Conservation (phyloP, 2,797 vertebrate genomes). For the Pipistrellus pygmaeus region DNA sequence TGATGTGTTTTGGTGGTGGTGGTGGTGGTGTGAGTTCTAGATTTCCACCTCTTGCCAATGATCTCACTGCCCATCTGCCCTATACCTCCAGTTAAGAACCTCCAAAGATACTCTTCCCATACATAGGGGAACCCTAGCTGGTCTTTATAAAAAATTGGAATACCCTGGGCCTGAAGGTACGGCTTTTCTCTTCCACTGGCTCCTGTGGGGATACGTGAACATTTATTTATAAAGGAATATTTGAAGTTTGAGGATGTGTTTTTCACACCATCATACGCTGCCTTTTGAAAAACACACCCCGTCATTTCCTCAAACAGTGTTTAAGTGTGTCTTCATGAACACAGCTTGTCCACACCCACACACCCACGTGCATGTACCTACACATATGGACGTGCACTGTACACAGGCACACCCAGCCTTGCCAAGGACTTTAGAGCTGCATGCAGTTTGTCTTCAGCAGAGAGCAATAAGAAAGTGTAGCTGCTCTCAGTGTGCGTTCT, state of each 20-base stretch:
- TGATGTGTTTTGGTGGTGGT: not conserved
- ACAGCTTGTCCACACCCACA: not conserved
- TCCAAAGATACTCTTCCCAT: not conserved
- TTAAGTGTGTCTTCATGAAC: not conserved
- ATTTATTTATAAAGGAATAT: not conserved
- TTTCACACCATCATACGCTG: not conserved
- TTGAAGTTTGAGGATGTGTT: not conserved
- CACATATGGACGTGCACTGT: not conserved
- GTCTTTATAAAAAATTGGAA: conserved; percentile 34
- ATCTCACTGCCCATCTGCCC: not conserved
- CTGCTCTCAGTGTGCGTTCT: not conserved
- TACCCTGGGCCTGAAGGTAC: not conserved
- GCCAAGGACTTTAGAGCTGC: not conserved
- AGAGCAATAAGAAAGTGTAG: not conserved
- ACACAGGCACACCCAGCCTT: not conserved
- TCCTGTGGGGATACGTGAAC: not conserved
- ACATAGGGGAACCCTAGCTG: not conserved
- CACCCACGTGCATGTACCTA: not conserved
- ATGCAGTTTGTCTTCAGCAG: not conserved
- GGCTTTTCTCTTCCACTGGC: not conserved
- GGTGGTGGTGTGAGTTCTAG: not conserved
- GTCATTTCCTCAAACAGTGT: not conserved
- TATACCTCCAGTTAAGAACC: not conserved
- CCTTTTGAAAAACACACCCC: not conserved
- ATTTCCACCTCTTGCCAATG: not conserved